Percentiles rank a stretch among this genome's conserved stretches.
Evolutionary conservation across 2,888 invertebrate species (phyloP).

Genomic region (Trachelus tabidus): DNA sequence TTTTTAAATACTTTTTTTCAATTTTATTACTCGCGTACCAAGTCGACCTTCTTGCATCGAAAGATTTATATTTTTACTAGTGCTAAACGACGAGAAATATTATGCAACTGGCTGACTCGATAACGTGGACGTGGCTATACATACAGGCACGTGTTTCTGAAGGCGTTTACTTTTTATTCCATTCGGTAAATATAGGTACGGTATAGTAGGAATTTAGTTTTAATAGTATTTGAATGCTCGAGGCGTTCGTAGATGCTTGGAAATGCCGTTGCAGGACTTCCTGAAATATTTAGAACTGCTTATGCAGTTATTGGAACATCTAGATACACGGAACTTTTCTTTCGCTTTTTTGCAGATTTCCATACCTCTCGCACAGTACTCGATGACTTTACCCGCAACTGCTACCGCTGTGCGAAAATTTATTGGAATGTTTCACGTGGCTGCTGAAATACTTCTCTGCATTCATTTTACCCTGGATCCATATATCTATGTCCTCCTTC

Average conservation of each 20-base stretch:
- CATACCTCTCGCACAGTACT: constrained; percentile 73
- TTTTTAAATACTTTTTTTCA: background rate
- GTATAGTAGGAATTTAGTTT: background rate
- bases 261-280: background rate
- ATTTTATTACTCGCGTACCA: background rate
- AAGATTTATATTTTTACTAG: background rate
- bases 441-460: constrained; percentile 81
- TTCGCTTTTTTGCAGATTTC: constrained; percentile 69
- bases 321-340: background rate
- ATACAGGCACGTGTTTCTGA: background rate
- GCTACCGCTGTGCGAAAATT: constrained; percentile 38
- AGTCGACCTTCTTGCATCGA: background rate
- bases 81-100: background rate
- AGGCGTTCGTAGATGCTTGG: background rate
- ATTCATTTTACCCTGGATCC: constrained; percentile 87
- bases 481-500: constrained; percentile 82
- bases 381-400: constrained; percentile 38
- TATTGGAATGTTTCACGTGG: constrained; percentile 66
- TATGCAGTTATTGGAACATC: background rate
- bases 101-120: background rate
- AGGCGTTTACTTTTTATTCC: background rate
- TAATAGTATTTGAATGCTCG: background rate
- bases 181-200: background rate
- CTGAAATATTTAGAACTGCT: background rate
- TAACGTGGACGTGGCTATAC: background rate